phyloP scores from a whole-genome alignment of 2,888 invertebrate genomes.

The Cenopis cana region DNA sequence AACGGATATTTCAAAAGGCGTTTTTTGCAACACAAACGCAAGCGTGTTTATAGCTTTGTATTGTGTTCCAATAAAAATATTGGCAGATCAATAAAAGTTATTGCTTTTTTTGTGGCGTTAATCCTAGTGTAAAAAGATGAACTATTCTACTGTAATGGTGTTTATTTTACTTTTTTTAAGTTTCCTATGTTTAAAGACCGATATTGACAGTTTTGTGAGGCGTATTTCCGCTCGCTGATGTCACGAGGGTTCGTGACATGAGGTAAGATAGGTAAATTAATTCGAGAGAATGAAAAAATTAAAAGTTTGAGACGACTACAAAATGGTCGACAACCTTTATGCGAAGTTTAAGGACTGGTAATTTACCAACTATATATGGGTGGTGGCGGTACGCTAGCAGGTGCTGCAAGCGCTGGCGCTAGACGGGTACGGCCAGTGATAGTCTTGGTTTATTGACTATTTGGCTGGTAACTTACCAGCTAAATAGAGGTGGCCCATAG shows the following conservation, averaged over 20 bases:
- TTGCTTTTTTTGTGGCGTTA: slow-evolving; percentile 20
- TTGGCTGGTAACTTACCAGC: slow-evolving; percentile 67
- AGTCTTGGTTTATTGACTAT: slow-evolving; percentile 89
- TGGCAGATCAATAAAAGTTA: slow-evolving; percentile 34
- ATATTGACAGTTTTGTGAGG: slow-evolving; percentile 17
- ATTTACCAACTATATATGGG: slow-evolving; percentile 92
- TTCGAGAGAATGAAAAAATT: background rate
- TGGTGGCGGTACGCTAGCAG: slow-evolving; percentile 93
- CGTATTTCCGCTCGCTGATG: slow-evolving; percentile 16
- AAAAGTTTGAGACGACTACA: too few species aligned
- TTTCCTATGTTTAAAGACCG: background rate
- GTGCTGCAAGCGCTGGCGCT: too few species aligned
- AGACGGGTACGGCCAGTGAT: too few species aligned
- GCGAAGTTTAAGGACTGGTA: too few species aligned
- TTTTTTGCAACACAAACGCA: slow-evolving; percentile 16
- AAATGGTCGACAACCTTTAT: too few species aligned
- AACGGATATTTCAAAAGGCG: slow-evolving; percentile 15
- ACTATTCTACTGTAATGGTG: slow-evolving; percentile 11
- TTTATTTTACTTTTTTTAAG: background rate
- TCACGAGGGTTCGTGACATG: slow-evolving; percentile 10
- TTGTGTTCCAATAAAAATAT: slow-evolving; percentile 37
- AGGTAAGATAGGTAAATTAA: too few species aligned
- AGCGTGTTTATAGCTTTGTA: slow-evolving; percentile 33
- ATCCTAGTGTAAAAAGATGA: slow-evolving; percentile 3
- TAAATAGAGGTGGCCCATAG: too few species aligned